phyloP scores from a whole-genome alignment of 2,888 invertebrate species.

The Lithosia quadra region DNA sequence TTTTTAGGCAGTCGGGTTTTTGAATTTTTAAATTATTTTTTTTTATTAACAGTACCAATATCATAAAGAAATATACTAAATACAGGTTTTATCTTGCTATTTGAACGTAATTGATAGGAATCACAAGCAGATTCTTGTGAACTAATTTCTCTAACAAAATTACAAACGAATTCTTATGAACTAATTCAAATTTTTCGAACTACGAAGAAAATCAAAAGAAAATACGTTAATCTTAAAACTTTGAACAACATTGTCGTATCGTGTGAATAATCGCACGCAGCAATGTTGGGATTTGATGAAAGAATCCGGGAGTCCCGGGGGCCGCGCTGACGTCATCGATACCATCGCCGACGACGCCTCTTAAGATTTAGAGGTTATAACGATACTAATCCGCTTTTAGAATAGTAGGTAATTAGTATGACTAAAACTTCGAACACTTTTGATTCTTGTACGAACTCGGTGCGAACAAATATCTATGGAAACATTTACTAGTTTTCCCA shows the following conservation, averaged over 20 bases:
- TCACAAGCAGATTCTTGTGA: no score
- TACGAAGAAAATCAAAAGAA: not conserved
- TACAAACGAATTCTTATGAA: no score
- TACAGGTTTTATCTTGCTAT: no score
- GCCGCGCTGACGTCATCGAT: constrained; percentile 76
- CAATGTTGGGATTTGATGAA: constrained; percentile 79
- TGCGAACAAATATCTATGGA: not conserved
- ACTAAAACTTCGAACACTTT: not conserved
- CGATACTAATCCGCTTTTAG: not conserved
- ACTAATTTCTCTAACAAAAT: no score
- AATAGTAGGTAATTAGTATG: not conserved
- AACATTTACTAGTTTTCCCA: not conserved
- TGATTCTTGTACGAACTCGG: not conserved
- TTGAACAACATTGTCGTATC: constrained; percentile 67
- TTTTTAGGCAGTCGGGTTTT: no score
- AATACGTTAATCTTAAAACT: constrained; percentile 41
- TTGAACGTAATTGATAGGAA: no score
- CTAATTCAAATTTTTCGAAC: no score
- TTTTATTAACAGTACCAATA: no score
- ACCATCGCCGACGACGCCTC: constrained; percentile 36
- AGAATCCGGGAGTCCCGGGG: constrained; percentile 68
- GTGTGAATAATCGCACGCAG: constrained; percentile 82
- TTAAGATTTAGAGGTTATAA: constrained; percentile 24
- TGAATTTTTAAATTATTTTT: no score
- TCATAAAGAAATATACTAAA: no score